Base-by-base conservation (phyloP, 2,797 vertebrate genomes). In the Borostomias antarcticus region DNA sequence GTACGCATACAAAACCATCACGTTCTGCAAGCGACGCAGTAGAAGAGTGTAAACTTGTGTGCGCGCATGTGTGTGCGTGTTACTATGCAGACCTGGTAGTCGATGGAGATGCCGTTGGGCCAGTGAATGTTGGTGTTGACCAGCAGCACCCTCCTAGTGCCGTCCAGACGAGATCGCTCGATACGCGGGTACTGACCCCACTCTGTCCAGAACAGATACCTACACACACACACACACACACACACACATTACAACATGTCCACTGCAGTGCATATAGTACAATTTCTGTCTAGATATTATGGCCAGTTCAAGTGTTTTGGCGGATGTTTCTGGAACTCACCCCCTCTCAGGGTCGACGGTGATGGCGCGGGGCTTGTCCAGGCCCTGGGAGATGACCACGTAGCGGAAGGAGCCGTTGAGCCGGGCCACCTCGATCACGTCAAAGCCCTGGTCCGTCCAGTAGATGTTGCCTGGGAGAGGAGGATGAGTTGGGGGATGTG, bases 181-280 rank as follows among this genome's bases (percentile, higher is more conserved):
- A 99, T 98, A 32, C 97, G 95, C 0, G 97, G 97, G 66, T 98
- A 97, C 86, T 97, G 97, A 62, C 97, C 97, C 97, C 97, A 98
- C 81, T 99, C 97, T 0, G 97, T 98, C 97, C 97, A 98, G 90
- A 98, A 98, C 68, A 99, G 87, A 81, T 98, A 99, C 70, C 97
- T 99, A 56, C 54, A 70, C 26, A n/a, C 13, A 56, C 7, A 61
- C 8, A 75, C 6, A 8, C 0, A 75, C 21, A 59, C n/a, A 51
- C 10, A 61, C 8, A 26, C 5, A 8, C 23, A 33, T 7, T 45
- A 17, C 13, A 45, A 45, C 40, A 45, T 4, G 40, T 40, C 37
- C 11, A 15, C 11, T 43, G n/a, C n/a, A n/a, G n/a, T n/a, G n/a
- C n/a, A n/a, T n/a, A n/a, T n/a, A n/a, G n/a, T n/a, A n/a, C n/a